Percentiles rank a stretch among this genome's conserved stretches.
phyloP scores from a whole-genome alignment of 2,797 vertebrate genomes.

The Cheirogaleus major region DNA sequence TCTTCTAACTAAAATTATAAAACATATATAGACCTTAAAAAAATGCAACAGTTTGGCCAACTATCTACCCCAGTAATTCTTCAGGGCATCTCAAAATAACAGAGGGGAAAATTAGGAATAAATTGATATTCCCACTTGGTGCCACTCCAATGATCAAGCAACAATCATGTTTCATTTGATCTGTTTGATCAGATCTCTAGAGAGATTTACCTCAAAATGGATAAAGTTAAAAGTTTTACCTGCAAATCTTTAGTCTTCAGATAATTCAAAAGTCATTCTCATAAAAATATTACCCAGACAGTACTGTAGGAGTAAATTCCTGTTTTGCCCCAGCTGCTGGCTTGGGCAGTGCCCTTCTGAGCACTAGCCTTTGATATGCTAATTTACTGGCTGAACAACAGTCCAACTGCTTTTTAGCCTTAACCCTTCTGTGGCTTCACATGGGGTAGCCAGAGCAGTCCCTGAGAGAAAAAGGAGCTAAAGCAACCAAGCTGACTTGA shows the following conservation, averaged over 20 bases:
- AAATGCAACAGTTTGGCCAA: neutral
- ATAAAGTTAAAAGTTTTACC: neutral
- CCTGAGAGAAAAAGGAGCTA: neutral
- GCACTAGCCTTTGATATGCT: conserved; percentile 56
- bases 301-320: neutral
- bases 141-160: neutral
- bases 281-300: neutral
- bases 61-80: neutral
- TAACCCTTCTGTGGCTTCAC: conserved; percentile 4
- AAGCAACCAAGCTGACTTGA: neutral
- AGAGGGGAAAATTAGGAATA: neutral
- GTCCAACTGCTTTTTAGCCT: conserved; percentile 12
- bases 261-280: neutral
- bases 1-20: conserved; percentile 19
- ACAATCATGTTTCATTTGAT: neutral
- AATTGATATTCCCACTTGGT: neutral
- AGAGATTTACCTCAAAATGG: neutral
- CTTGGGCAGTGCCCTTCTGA: neutral
- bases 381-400: conserved; percentile 45
- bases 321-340: conserved; percentile 5
- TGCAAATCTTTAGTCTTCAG: neutral
- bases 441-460: neutral
- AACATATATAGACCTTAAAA: neutral
- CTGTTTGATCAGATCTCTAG: neutral
- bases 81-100: neutral